phyloP scores from a whole-genome alignment of 1,140 invertebrate species.

The Dendroctonus ponderosae region DNA sequence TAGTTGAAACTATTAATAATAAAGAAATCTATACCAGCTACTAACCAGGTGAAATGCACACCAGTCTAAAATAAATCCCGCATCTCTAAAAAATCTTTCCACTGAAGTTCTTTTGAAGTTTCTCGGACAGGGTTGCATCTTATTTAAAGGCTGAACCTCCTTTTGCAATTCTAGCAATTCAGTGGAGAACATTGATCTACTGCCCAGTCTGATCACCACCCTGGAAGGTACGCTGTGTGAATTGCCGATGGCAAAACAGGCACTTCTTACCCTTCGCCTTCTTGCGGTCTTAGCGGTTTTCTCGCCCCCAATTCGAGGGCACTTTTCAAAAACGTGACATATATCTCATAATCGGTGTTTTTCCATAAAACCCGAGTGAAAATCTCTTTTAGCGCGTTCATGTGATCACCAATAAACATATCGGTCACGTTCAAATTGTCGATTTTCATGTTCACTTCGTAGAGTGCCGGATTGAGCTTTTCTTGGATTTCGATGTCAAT shows the following conservation, averaged over 20 bases:
- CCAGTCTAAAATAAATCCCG: conserved; percentile 81
- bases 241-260: not conserved
- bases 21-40: too few relatives aligned
- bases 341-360: conserved; percentile 65
- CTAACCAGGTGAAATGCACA: conserved; percentile 79
- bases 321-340: conserved; percentile 79
- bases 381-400: conserved; percentile 71
- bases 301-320: conserved; percentile 80
- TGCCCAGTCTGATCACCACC: conserved; percentile 77
- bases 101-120: conserved; percentile 83
- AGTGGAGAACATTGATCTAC: conserved; percentile 68
- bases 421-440: conserved; percentile 85
- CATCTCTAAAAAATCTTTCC: conserved; percentile 77
- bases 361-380: conserved; percentile 66
- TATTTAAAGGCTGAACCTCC: conserved; percentile 77
- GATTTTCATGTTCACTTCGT: conserved; percentile 83
- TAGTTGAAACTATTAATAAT: too few relatives aligned
- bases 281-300: conserved; percentile 74
- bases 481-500: conserved; percentile 64
- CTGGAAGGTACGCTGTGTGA: conserved; percentile 53
- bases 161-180: conserved; percentile 73
- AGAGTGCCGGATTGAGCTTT: conserved; percentile 66
- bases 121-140: conserved; percentile 70
- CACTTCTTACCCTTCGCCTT: conserved; percentile 76
- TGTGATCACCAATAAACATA: conserved; percentile 66